Evolutionary conservation across 2,113 vertebrate genomes (phyloP).

Genomic region (Globicephala melas): DNA sequence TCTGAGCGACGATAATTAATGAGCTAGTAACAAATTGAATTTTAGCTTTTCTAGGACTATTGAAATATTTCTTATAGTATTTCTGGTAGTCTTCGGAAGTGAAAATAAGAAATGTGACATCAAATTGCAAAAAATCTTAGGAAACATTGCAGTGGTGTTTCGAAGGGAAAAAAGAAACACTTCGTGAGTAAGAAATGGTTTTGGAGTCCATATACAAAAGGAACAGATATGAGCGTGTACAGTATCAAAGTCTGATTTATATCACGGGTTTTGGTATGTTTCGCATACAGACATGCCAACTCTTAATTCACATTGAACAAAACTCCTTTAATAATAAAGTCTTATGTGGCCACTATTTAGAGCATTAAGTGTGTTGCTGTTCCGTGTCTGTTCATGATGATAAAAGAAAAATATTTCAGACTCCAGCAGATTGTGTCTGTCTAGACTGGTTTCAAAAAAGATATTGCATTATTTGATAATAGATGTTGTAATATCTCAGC

Average conservation of each 20-base stretch:
- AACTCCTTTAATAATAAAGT: slow-evolving; percentile 35
- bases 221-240: neutral
- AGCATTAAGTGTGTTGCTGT: neutral
- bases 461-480: slow-evolving; percentile 61
- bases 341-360: neutral
- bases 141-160: neutral
- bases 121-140: slow-evolving; percentile 18
- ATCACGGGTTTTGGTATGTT: neutral
- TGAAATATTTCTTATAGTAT: slow-evolving; percentile 9
- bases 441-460: slow-evolving; percentile 64
- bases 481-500: slow-evolving; percentile 46
- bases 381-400: slow-evolving; percentile 52
- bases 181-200: neutral
- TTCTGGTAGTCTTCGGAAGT: slow-evolving; percentile 21
- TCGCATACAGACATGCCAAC: neutral
- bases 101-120: slow-evolving; percentile 29
- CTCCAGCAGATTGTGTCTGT: slow-evolving; percentile 50
- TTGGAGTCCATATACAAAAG: neutral
- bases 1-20: slow-evolving; percentile 48
- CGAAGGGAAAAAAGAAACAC: neutral
- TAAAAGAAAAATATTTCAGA: slow-evolving; percentile 50
- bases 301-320: slow-evolving; percentile 27
- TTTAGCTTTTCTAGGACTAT: slow-evolving; percentile 32
- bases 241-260: neutral
- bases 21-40: slow-evolving; percentile 43